Evolutionary conservation across 2,797 vertebrate species (phyloP), one percentile per base, ranked within the genome.

Genomic region (Meriones psammophilus): DNA sequence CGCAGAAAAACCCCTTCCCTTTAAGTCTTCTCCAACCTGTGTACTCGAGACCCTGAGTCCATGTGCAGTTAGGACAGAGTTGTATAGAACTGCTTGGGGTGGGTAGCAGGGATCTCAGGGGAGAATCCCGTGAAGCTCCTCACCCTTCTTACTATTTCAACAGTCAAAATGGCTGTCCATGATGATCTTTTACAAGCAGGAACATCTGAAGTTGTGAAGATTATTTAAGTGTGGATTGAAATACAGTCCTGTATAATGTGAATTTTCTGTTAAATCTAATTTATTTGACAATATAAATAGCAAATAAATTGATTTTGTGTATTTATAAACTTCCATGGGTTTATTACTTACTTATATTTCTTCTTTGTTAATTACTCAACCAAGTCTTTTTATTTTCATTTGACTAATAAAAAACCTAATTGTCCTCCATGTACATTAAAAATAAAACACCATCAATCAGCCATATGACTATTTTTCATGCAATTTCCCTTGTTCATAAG

Each of bases 261-360:
- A 58, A 20, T 81, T 39, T 69, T 69, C 12, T 13, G 33, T 78
- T 8, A 79, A 62, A 89, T 76, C 26, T 17, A 8, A 86, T 71
- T 91, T 76, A 54, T 89, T 71, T 94, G n/a, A 18, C 46, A 87
- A 42, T 69, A 83, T 68, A 87, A 83, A 81, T 1, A 84, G 18
- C 71, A 60, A 77, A 2, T 9, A 50, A 74, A 46, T 54, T 50
- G 6, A 13, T 15, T 79, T 88, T 89, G 10, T 88, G 10, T 60
- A 50, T 93, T 92, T 54, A 76, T 60, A 54, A 69, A 17, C 66
- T 69, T 30, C 20, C 30, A 26, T 36, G 20, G 13, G 5, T 60
- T 81, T 92, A 24, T 88, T 76, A 36, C 30, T n/a, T 62, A 58
- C 28, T 94, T 88, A 3, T 64, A 64, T 89, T 64, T 95, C 9